These are phyloP conservation scores for Odontophorus gujanensis DNA, from an alignment of 2,113 vertebrate species.

Conservation along the genomic window DNA sequence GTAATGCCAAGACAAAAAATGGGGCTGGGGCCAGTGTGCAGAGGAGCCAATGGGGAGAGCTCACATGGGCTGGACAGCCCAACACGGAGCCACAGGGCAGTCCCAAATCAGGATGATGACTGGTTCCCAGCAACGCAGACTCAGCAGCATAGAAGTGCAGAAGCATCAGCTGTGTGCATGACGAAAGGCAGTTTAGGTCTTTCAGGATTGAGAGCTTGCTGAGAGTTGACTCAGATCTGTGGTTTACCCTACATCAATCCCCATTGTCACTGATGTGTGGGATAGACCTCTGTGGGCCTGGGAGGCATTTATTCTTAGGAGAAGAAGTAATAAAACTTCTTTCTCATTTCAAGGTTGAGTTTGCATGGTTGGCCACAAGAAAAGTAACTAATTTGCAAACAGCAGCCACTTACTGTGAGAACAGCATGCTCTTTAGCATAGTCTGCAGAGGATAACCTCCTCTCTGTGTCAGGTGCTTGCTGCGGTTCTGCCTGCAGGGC, in stretches of 20 bases:
- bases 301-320: not conserved
- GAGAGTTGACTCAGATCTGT: not conserved
- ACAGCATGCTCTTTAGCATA: accelerated
- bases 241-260: not conserved
- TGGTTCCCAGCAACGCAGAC: not conserved
- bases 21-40: accelerated
- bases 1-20: accelerated
- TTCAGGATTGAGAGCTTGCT: not conserved
- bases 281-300: not conserved
- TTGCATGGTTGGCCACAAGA: not conserved
- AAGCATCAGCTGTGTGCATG: not conserved
- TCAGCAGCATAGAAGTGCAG: not conserved
- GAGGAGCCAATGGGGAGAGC: accelerated
- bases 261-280: accelerated
- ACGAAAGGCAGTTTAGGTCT: not conserved
- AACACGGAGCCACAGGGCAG: not conserved
- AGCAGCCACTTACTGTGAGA: not conserved
- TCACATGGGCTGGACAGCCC: accelerated
- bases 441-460: not conserved
- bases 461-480: not conserved
- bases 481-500: not conserved
- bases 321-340: not conserved
- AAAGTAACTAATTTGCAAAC: not conserved
- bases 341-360: not conserved
- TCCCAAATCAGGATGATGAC: not conserved